A percentile compares a stretch with the other conserved stretches of the same genome.
Evolutionary conservation across 1,140 invertebrate genomes (phyloP).

Genomic region (Macrobrachium nipponense): DNA sequence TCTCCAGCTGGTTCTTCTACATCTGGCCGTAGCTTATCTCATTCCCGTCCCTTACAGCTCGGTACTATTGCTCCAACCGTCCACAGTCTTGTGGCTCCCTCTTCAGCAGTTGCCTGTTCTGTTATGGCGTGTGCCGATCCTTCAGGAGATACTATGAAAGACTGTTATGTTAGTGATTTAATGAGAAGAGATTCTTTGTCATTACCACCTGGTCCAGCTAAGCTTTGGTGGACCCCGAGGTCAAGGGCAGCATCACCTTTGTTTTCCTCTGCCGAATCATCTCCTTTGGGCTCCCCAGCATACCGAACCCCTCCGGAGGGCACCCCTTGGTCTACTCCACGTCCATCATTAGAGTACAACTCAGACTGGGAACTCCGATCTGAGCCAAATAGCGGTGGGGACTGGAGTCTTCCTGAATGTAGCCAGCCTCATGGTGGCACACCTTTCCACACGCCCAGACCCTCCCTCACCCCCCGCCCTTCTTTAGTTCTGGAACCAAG

Average conservation of each 20-base stretch:
- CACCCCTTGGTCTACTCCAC: conserved; percentile 57
- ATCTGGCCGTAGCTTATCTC: conserved; percentile 43
- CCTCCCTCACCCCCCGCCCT: conserved; percentile 55
- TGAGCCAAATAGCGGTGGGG: not conserved
- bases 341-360: conserved; percentile 55
- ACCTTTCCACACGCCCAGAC: conserved; percentile 56
- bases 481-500: conserved; percentile 56
- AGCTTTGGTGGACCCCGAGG: conserved; percentile 47
- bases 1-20: conserved; percentile 15
- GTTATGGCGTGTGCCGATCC: conserved; percentile 53
- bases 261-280: conserved; percentile 51
- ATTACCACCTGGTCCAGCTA: conserved; percentile 43
- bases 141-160: not conserved
- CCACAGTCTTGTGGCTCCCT: conserved; percentile 41
- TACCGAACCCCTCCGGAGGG: conserved; percentile 60
- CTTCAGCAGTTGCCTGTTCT: conserved; percentile 49
- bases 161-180: too few relatives aligned
- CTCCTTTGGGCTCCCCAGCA: conserved; percentile 54
- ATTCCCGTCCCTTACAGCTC: conserved; percentile 45
- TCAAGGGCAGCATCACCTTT: conserved; percentile 51
- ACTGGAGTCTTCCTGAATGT: conserved; percentile 1
- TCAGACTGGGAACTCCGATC: conserved; percentile 21
- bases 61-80: conserved; percentile 40
- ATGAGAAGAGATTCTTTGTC: conserved; percentile 48
- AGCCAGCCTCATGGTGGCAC: conserved; percentile 16